Conservation (phyloP, 2,113 vertebrate genomes). For the Cacatua alba region DNA sequence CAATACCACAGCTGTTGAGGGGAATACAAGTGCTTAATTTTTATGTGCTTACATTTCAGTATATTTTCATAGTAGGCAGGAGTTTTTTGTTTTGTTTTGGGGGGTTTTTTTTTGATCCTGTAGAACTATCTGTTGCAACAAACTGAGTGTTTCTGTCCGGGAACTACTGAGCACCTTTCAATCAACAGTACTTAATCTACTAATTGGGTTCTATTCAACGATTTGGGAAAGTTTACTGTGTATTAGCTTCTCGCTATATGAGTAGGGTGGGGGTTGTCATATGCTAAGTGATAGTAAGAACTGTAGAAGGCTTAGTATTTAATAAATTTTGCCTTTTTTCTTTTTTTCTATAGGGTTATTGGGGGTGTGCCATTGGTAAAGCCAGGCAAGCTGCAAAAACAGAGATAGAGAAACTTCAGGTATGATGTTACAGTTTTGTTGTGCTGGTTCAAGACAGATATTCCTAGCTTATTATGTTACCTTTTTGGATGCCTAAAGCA, state of each 20-base stretch:
- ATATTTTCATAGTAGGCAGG: background rate
- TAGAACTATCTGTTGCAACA: background rate
- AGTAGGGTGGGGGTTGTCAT: background rate
- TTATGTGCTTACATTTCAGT: background rate
- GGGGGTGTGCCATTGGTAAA: conserved; percentile 98
- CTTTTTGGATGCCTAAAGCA: background rate
- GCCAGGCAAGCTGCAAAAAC: conserved; percentile 99
- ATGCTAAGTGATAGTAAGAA: background rate
- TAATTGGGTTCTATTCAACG: background rate
- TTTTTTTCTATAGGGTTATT: conserved; percentile 85
- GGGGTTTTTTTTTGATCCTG: background rate
- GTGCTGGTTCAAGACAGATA: background rate
- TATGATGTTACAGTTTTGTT: conserved; percentile 42
- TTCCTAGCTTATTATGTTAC: background rate
- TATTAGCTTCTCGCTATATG: background rate
- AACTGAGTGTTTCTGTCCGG: background rate
- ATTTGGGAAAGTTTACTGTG: background rate
- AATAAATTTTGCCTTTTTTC: background rate
- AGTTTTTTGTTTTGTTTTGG: background rate
- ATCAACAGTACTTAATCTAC: background rate
- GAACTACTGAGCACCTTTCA: background rate
- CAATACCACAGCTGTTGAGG: background rate
- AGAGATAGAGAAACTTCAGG: conserved; percentile 98
- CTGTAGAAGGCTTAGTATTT: background rate
- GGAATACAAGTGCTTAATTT: background rate